Conservation (phyloP, 2,113 vertebrate genomes). For the Spea multiplicata region DNA sequence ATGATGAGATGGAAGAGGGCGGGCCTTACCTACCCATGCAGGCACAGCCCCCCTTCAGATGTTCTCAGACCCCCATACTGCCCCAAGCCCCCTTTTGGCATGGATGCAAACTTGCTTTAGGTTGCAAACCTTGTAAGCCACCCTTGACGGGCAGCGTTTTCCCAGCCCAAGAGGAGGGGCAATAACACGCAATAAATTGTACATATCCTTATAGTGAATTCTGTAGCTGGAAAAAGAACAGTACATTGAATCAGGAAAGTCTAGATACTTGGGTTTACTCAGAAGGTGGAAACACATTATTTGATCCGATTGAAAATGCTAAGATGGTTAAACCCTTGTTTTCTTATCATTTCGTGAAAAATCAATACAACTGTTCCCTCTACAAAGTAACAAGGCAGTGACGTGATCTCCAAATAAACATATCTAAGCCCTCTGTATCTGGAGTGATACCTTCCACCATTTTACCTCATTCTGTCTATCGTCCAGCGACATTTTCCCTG, state of each 20-base stretch:
- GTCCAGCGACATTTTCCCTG: no score
- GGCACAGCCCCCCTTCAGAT: slow-evolving; percentile 64
- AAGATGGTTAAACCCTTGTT: no score
- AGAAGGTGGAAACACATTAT: no score
- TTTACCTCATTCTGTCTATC: no score
- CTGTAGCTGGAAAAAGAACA: slow-evolving; percentile 91
- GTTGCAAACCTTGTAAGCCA: slow-evolving; percentile 97
- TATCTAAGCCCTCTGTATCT: no score
- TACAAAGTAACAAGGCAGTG: no score
- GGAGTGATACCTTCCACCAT: no score
- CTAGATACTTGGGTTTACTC: background rate
- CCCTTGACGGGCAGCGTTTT: slow-evolving; percentile 95
- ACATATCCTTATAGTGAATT: slow-evolving; percentile 97
- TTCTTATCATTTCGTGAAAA: no score
- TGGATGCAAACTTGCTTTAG: slow-evolving; percentile 69
- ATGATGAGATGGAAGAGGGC: slow-evolving; percentile 42
- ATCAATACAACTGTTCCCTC: no score
- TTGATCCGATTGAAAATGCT: no score
- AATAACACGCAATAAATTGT: slow-evolving; percentile 95
- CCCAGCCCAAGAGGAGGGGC: slow-evolving; percentile 96
- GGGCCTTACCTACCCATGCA: slow-evolving; percentile 70
- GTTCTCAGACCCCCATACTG: slow-evolving; percentile 6
- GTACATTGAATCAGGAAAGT: slow-evolving; percentile 51
- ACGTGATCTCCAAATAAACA: no score
- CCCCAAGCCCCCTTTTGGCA: slow-evolving; percentile 49